phyloP scores from a whole-genome alignment of 2,113 vertebrate genomes.

The Ophthalmolycus amberensis region DNA sequence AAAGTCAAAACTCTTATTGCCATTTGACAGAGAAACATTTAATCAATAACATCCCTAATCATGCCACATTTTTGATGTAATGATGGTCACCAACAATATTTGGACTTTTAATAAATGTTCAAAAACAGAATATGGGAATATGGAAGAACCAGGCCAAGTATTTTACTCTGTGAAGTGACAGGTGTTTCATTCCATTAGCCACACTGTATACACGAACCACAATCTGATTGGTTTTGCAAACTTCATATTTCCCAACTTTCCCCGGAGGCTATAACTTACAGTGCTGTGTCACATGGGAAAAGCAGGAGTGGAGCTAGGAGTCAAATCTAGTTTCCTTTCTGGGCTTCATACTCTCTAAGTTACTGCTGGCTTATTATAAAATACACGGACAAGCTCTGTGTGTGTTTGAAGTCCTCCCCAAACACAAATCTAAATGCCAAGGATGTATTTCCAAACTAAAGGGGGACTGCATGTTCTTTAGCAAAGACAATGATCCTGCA shows the following conservation, averaged over 20 bases:
- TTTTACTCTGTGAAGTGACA: slow-evolving; percentile 16
- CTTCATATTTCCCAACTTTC: slow-evolving; percentile 37
- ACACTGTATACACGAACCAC: slow-evolving; percentile 27
- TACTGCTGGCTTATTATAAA: slow-evolving; percentile 18
- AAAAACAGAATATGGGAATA: not conserved
- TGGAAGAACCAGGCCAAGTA: not conserved
- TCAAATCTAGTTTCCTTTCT: slow-evolving; percentile 48
- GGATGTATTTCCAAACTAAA: not conserved
- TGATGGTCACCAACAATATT: not conserved
- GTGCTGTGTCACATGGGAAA: slow-evolving; percentile 3
- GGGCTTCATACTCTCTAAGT: slow-evolving; percentile 30
- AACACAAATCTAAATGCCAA: slow-evolving; percentile 41
- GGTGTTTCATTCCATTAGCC: slow-evolving; percentile 50
- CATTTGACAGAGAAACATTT: too few relatives aligned
- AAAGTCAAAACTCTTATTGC: too few relatives aligned
- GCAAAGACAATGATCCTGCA: not conserved
- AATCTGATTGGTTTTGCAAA: slow-evolving; percentile 54
- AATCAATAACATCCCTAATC: not conserved
- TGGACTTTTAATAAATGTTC: not conserved
- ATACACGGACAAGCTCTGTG: slow-evolving; percentile 10
- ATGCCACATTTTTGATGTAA: not conserved
- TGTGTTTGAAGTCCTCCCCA: slow-evolving; percentile 36
- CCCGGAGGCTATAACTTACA: slow-evolving; percentile 42
- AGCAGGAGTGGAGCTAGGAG: slow-evolving; percentile 8
- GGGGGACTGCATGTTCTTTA: not conserved